phyloP scores from a whole-genome alignment of 2,113 vertebrate genomes.

The Crotalus tigris region DNA sequence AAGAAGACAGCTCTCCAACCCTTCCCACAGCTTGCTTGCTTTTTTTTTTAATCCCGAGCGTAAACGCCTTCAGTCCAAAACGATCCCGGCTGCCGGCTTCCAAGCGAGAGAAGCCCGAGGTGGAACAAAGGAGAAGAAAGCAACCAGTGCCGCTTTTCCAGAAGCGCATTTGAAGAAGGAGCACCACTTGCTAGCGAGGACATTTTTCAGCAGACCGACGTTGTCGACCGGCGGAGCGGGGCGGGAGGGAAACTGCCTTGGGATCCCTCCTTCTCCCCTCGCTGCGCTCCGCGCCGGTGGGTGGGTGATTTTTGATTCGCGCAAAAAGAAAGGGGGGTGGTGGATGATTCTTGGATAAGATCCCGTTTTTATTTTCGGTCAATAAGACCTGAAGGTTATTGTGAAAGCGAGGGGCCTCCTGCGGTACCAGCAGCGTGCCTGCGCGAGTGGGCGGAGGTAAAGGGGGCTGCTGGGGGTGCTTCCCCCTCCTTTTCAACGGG shows the following conservation, averaged over 20 bases:
- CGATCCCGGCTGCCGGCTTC: background rate
- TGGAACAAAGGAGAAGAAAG: background rate
- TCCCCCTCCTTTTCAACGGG: background rate
- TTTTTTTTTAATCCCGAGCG: background rate
- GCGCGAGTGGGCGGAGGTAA: background rate
- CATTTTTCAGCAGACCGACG: background rate
- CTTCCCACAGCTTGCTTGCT: background rate
- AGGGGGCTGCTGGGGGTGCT: background rate
- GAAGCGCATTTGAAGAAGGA: background rate
- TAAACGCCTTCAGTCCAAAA: background rate
- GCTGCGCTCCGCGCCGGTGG: background rate
- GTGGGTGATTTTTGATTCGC: too few relatives aligned
- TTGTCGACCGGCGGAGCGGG: background rate
- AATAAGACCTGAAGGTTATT: constrained; percentile 3
- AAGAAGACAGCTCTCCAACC: background rate
- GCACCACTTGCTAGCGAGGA: constrained; percentile 35
- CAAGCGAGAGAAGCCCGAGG: background rate
- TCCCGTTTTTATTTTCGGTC: background rate
- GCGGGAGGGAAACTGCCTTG: too few relatives aligned
- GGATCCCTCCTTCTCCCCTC: background rate
- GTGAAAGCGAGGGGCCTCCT: constrained; percentile 10
- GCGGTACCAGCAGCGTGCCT: constrained; percentile 17
- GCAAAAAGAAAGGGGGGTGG: background rate
- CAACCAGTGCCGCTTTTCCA: background rate
- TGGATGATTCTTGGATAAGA: background rate